Evolutionary conservation across 1,140 invertebrate species (phyloP).

Genomic region (Apolygus lucorum): DNA sequence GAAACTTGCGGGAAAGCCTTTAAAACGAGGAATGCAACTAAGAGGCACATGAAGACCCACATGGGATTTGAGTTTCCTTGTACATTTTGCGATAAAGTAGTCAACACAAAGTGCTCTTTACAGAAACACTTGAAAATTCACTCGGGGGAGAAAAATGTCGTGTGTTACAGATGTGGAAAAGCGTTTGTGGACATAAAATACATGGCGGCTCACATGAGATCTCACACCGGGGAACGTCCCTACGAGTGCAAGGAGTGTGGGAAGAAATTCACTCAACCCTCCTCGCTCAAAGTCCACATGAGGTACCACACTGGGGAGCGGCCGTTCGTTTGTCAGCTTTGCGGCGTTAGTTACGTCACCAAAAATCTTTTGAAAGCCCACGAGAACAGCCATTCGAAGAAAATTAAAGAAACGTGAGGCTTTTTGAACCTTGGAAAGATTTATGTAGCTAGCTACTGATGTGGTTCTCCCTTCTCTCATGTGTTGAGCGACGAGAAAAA

Average conservation of each 20-base stretch:
- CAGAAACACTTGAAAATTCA: constrained; percentile 43
- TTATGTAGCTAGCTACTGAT: too few species aligned
- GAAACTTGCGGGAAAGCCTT: constrained; percentile 47
- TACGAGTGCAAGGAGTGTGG: constrained; percentile 42
- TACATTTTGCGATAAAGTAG: constrained; percentile 62
- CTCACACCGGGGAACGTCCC: constrained; percentile 43
- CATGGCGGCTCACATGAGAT: constrained; percentile 40
- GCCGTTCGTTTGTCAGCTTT: constrained; percentile 55
- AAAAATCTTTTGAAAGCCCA: constrained; percentile 12
- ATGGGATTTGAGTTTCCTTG: constrained; percentile 50
- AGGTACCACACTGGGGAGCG: constrained; percentile 58
- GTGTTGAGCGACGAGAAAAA: too few species aligned
- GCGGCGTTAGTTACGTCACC: constrained; percentile 53
- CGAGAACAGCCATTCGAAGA: constrained; percentile 7
- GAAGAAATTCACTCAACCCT: constrained; percentile 59
- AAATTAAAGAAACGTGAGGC: background rate
- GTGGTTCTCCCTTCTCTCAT: too few species aligned
- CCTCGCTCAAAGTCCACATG: constrained; percentile 60
- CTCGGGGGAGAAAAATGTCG: constrained; percentile 17
- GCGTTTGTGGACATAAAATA: constrained; percentile 20
- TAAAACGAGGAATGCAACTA: constrained; percentile 47
- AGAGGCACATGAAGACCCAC: constrained; percentile 50
- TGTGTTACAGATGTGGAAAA: constrained; percentile 21
- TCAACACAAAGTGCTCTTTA: constrained; percentile 57
- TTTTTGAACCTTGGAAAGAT: background rate